Evolutionary conservation across 2,888 invertebrate genomes (phyloP), one percentile per base, ranked within the genome.

Genomic region (Noctua pronuba): DNA sequence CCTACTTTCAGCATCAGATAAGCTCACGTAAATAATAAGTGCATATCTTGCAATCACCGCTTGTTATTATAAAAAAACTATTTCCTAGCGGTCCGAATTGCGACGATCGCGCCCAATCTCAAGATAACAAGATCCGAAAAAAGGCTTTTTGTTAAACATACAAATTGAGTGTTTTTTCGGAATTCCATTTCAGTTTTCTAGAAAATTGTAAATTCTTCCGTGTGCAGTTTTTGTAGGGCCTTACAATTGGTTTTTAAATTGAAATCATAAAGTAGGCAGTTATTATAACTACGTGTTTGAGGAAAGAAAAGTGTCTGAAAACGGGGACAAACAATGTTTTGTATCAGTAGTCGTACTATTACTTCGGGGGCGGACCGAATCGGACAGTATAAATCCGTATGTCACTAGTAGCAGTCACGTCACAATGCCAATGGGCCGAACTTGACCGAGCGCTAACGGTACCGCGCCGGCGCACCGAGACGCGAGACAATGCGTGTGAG

Each of bases 371-470:
- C 85, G 70, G 85, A 89, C 87, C 80, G 78, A 86, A 89, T 89
- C 88, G 84, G 85, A 80, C 80, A 72, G 73, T 87, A 83, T 86
- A 90, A 91, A 91, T 92, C 91, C 92, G 92, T 94, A 93, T 93
- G 93, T 94, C 93, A 94, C 93, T 91, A 85, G 91, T 90, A 91
- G 91, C 92, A 93, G 93, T 93, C 94, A 94, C 93, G 94, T 94
- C 94, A 94, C 94, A 95, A 93, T 94, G 93, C 94, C 94, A 95
- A 93, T 94, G 93, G 91, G 93, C 92, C 95, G 95, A 96, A 95
- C 95, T 95, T 96, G 95, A 95, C 95, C 95, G 95, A 92, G 91
- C 91, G 91, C 82, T 96, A 96, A 96, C 96, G 96, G 96, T 94
- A 95, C 93, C 58, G 91, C 84, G 90, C 91, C 86, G 90, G 82